Percentiles rank a stretch among this genome's conserved stretches.
phyloP scores from a whole-genome alignment of 2,113 vertebrate genomes.

The Scytalopus superciliaris region DNA sequence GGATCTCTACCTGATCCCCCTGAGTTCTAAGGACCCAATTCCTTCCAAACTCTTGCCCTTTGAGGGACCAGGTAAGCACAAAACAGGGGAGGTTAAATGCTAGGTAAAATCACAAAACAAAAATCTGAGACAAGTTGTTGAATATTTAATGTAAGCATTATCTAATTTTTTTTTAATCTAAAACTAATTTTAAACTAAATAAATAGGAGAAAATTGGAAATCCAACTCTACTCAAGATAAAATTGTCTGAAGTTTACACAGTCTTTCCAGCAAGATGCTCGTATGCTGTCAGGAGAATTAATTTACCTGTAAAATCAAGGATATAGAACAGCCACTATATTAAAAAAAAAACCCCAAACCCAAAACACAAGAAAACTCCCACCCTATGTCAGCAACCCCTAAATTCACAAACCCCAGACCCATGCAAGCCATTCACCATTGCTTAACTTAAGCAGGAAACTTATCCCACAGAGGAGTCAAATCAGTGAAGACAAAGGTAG shows the following conservation, averaged over 20 bases:
- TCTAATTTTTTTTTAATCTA: neutral
- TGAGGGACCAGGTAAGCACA: conserved; percentile 94
- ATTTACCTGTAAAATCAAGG: neutral
- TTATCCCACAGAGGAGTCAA: neutral
- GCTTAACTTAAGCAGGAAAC: neutral
- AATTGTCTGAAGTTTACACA: neutral
- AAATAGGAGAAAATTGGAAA: neutral
- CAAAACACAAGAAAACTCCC: neutral
- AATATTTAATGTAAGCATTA: neutral
- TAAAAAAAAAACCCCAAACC: neutral
- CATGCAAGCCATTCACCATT: neutral
- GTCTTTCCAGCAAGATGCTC: neutral
- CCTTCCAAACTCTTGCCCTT: conserved; percentile 92
- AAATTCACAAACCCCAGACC: neutral
- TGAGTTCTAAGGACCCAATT: conserved; percentile 89
- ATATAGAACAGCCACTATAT: neutral
- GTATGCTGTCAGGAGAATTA: neutral
- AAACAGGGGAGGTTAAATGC: conserved; percentile 40
- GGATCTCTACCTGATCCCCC: conserved; percentile 95
- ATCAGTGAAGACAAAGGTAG: neutral
- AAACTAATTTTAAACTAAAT: neutral
- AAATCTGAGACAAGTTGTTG: neutral
- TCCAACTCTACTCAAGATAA: neutral
- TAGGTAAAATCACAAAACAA: conserved; percentile 1
- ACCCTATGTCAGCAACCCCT: neutral